Conservation (phyloP, 2,888 invertebrate genomes). For the Epiblema foenella region DNA sequence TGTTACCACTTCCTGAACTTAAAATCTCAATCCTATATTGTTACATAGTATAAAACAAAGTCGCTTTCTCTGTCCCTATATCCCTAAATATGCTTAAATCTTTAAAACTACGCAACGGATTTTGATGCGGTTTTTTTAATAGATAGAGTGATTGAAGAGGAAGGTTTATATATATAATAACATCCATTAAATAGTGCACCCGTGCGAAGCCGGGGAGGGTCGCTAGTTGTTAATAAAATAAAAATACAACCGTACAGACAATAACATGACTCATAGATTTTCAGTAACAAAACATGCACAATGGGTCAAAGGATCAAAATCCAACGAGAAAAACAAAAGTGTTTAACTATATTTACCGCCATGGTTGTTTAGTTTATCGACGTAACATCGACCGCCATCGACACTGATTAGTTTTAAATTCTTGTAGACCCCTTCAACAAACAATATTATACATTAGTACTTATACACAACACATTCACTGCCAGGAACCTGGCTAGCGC, state of each 20-base stretch:
- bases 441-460: background rate
- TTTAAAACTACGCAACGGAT: no score
- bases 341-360: background rate
- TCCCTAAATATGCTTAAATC: no score
- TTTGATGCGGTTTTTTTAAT: no score
- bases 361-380: background rate
- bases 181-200: no score
- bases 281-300: background rate
- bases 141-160: no score
- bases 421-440: slow-evolving; percentile 2
- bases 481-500: background rate
- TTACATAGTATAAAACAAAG: no score
- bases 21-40: background rate
- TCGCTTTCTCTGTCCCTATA: no score
- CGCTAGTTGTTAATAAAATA: no score
- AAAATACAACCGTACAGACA: background rate
- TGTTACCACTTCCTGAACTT: background rate
- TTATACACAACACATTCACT: background rate
- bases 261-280: background rate
- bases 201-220: no score
- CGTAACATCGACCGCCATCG: slow-evolving; percentile 21
- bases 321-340: background rate
- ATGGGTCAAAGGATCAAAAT: background rate
- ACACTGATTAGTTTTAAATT: slow-evolving; percentile 25
- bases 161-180: no score